phyloP scores from a whole-genome alignment of 2,888 invertebrate genomes.

The Sphaeridia pumilis region DNA sequence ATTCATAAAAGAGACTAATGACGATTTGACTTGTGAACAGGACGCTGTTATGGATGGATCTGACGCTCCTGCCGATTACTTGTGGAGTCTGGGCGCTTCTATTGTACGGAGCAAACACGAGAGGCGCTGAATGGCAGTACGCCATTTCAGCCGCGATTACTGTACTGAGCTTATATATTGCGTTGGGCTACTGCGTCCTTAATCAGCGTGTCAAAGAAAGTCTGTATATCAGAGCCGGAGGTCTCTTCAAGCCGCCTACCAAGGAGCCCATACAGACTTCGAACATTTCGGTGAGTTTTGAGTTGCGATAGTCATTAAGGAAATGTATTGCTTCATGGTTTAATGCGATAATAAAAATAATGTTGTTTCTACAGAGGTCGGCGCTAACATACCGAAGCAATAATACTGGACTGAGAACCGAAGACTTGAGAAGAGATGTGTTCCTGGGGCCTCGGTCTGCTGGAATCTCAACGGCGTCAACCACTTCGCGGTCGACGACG shows the following conservation, averaged over 20 bases:
- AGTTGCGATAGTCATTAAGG: too few relatives aligned
- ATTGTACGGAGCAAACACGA: conserved; percentile 62
- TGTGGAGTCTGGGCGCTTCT: conserved; percentile 78
- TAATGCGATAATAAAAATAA: too few relatives aligned
- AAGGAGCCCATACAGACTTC: conserved; percentile 24
- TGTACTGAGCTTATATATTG: conserved; percentile 67
- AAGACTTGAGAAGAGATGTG: conserved; percentile 42
- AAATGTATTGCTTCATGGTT: background rate
- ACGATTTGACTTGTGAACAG: conserved; percentile 44
- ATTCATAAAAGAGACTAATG: background rate
- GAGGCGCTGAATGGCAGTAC: conserved; percentile 59
- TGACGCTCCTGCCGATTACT: conserved; percentile 70
- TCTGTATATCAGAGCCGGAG: conserved; percentile 52
- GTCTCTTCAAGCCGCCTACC: conserved; percentile 28
- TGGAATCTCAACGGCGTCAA: conserved; percentile 88
- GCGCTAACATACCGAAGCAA: conserved; percentile 65
- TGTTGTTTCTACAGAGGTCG: conserved; percentile 58
- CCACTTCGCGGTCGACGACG: conserved; percentile 84
- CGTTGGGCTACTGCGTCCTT: conserved; percentile 75
- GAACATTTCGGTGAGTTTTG: conserved; percentile 42
- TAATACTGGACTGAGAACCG: conserved; percentile 40
- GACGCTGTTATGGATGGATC: conserved; percentile 73
- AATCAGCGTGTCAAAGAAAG: conserved; percentile 74
- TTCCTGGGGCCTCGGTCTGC: conserved; percentile 57
- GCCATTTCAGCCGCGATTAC: conserved; percentile 64